Percentiles rank a stretch among this genome's conserved stretches.
These are phyloP conservation scores for Oreochromis mossambicus DNA, from an alignment of 2,797 vertebrate genomes.

Conservation along the genomic window DNA sequence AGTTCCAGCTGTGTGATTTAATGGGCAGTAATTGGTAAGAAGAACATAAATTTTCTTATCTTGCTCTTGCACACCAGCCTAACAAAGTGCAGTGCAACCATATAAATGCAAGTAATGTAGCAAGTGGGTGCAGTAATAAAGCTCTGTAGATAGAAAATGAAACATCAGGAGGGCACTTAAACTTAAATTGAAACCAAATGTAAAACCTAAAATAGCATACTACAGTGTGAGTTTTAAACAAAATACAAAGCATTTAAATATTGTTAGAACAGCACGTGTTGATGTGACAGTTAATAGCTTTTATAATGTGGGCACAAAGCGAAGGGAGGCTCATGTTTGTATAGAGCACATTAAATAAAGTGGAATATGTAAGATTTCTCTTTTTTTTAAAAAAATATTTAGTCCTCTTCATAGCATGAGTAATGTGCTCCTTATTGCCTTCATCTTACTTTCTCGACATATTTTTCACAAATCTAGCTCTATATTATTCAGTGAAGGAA, in stretches of 20 bases:
- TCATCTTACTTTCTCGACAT: slow-evolving; percentile 4
- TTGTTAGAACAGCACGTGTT: neutral
- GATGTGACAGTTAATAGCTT: neutral
- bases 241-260: neutral
- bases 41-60: neutral
- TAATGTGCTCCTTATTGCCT: slow-evolving; percentile 7
- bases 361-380: neutral
- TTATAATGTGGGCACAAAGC: neutral
- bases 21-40: neutral
- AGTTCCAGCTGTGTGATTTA: neutral
- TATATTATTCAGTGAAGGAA: slow-evolving; percentile 7
- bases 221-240: neutral
- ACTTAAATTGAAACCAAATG: neutral
- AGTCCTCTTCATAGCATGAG: neutral
- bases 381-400: neutral
- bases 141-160: neutral
- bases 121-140: neutral
- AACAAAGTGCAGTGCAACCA: neutral
- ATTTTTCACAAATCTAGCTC: neutral
- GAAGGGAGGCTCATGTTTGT: neutral
- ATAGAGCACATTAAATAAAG: neutral
- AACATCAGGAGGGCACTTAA: neutral
- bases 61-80: neutral
- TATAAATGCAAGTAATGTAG: neutral
- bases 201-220: neutral